Conservation (phyloP, 2,888 invertebrate genomes). For the Epsilonema sp. region DNA sequence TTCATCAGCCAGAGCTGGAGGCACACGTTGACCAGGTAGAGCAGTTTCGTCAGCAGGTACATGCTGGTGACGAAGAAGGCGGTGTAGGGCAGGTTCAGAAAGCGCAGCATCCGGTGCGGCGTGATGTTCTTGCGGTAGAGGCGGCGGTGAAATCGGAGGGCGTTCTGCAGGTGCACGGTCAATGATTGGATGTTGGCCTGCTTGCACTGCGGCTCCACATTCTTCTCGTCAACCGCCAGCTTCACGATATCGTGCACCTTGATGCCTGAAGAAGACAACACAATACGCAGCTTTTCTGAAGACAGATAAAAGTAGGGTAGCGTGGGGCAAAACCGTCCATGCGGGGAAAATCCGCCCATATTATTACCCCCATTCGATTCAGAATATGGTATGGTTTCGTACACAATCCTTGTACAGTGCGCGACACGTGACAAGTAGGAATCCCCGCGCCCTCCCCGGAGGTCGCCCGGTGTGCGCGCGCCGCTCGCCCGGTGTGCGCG, state of each 20-base stretch:
- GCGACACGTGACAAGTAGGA: too few relatives aligned
- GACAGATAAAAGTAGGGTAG: too few relatives aligned
- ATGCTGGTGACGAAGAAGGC: conserved; percentile 24
- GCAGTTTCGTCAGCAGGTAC: conserved; percentile 24
- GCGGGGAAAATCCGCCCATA: too few relatives aligned
- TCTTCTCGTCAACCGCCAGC: conserved; percentile 26
- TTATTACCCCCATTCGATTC: too few relatives aligned
- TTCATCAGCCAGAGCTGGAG: conserved; percentile 24
- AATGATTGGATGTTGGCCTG: conserved; percentile 21
- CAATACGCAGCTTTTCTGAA: too few relatives aligned
- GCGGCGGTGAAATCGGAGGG: conserved; percentile 25
- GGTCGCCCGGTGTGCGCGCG: too few relatives aligned
- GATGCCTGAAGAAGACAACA: conserved; percentile 20
- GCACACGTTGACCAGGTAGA: conserved; percentile 23
- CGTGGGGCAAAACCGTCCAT: too few relatives aligned
- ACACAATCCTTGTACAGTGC: too few relatives aligned
- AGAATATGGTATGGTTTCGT: too few relatives aligned
- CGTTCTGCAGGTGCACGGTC: conserved; percentile 25
- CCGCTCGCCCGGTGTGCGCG: too few relatives aligned
- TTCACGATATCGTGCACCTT: conserved; percentile 24
- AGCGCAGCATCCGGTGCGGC: conserved; percentile 14
- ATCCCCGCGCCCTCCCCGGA: too few relatives aligned
- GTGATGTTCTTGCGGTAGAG: conserved; percentile 21
- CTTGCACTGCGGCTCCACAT: conserved; percentile 26
- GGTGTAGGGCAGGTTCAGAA: conserved; percentile 26